A percentile compares a stretch with the other conserved stretches of the same genome.
Conservation (phyloP, 2,888 invertebrate genomes). For the Drosophila stalkeri region DNA sequence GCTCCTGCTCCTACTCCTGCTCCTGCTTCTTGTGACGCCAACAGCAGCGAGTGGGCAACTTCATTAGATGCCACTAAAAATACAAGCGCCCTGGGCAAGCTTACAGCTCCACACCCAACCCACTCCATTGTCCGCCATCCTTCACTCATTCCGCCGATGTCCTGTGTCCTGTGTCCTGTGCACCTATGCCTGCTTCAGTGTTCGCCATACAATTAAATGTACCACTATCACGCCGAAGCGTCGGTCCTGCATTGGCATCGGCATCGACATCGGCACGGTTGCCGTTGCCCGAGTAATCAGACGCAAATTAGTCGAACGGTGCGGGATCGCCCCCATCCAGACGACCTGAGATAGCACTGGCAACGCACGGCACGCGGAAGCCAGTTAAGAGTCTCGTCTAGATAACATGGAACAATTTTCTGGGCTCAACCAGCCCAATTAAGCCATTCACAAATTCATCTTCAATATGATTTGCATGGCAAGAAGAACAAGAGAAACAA, state of each 20-base stretch:
- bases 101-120: too few species aligned
- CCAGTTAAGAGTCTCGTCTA: background rate
- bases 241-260: slow-evolving; percentile 2
- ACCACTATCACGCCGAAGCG: slow-evolving; percentile 34
- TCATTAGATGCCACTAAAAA: slow-evolving; percentile 71
- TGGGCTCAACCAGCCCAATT: background rate
- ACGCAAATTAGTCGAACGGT: slow-evolving; percentile 50
- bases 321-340: background rate
- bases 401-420: background rate
- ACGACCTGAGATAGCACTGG: background rate
- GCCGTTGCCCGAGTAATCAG: slow-evolving; percentile 42
- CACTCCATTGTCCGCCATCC: background rate
- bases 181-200: slow-evolving; percentile 6
- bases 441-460: slow-evolving; percentile 1
- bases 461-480: background rate
- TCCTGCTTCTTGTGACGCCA: slow-evolving; percentile 19
- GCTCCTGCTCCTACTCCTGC: too few species aligned
- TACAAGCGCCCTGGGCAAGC: slow-evolving; percentile 28
- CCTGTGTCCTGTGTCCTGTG: background rate
- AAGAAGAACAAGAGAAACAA: background rate
- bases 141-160: background rate
- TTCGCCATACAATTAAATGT: slow-evolving; percentile 58
- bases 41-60: slow-evolving; percentile 50
- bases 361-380: background rate
- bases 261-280: background rate